A percentile compares a stretch with the other conserved stretches of the same genome.
phyloP scores from a whole-genome alignment of 2,113 vertebrate genomes.

The Grammomys surdaster region DNA sequence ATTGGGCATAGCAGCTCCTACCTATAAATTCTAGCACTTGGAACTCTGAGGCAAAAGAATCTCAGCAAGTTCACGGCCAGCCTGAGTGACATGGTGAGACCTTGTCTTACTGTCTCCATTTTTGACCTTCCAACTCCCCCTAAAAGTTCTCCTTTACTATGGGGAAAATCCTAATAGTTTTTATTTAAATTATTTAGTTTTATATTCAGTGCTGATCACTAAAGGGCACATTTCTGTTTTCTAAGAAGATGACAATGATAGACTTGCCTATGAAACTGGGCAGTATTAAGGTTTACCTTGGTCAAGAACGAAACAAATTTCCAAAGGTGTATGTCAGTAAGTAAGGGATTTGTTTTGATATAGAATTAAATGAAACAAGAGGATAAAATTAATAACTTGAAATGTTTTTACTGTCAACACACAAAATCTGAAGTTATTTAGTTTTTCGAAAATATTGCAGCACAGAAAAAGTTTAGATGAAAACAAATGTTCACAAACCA shows the following conservation, averaged over 20 bases:
- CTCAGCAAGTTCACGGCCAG: not conserved
- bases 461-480: not conserved
- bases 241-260: not conserved
- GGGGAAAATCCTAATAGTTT: not conserved
- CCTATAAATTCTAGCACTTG: not conserved
- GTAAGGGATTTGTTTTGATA: slow-evolving; percentile 20
- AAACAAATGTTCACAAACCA: not conserved
- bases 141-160: not conserved
- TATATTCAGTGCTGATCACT: not conserved
- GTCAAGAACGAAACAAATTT: slow-evolving; percentile 54
- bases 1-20: not conserved
- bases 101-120: not conserved
- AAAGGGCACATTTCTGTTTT: not conserved
- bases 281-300: not conserved
- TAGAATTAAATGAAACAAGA: slow-evolving; percentile 57
- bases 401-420: slow-evolving; percentile 46
- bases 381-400: slow-evolving; percentile 73
- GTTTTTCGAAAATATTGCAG: not conserved
- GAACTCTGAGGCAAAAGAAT: too few relatives aligned
- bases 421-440: slow-evolving; percentile 68
- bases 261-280: slow-evolving; percentile 36
- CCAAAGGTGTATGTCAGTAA: slow-evolving; percentile 52
- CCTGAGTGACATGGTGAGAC: not conserved
- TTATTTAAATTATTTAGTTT: slow-evolving; percentile 31
- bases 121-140: too few relatives aligned